Conservation (phyloP, 2,113 vertebrate genomes). For the Varanus komodoensis region DNA sequence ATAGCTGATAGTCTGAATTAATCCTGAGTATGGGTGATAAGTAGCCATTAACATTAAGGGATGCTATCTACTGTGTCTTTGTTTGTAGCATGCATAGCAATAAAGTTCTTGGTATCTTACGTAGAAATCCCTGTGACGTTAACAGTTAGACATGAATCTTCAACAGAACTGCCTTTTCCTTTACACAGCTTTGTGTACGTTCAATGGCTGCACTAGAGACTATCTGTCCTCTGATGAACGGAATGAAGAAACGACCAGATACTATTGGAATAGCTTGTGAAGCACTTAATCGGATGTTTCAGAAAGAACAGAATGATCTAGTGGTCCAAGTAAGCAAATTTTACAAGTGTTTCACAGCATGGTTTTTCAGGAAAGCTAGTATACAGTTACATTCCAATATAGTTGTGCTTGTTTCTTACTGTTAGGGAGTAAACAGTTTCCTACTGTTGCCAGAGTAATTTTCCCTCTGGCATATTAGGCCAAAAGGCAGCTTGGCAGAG, state of each 20-base stretch:
- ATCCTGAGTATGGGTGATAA: background rate
- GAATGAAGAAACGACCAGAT: constrained; percentile 91
- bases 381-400: background rate
- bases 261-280: constrained; percentile 93
- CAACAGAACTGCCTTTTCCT: constrained; percentile 2
- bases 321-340: constrained; percentile 89
- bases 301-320: constrained; percentile 95
- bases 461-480: background rate
- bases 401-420: background rate
- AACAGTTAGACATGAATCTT: background rate
- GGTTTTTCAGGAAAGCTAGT: background rate
- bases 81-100: too few species aligned
- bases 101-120: background rate
- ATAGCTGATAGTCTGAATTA: background rate
- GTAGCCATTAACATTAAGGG: background rate
- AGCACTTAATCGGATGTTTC: constrained; percentile 98
- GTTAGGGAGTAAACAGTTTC: background rate
- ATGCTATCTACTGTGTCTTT: background rate
- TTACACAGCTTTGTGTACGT: constrained; percentile 90
- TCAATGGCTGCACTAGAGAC: constrained; percentile 94
- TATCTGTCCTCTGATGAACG: constrained; percentile 92
- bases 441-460: background rate
- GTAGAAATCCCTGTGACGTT: background rate
- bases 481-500: background rate
- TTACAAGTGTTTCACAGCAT: background rate